Evolutionary conservation across 1,140 invertebrate species (phyloP), one percentile per base, ranked within the genome.

Genomic region (Penaeus indicus): DNA sequence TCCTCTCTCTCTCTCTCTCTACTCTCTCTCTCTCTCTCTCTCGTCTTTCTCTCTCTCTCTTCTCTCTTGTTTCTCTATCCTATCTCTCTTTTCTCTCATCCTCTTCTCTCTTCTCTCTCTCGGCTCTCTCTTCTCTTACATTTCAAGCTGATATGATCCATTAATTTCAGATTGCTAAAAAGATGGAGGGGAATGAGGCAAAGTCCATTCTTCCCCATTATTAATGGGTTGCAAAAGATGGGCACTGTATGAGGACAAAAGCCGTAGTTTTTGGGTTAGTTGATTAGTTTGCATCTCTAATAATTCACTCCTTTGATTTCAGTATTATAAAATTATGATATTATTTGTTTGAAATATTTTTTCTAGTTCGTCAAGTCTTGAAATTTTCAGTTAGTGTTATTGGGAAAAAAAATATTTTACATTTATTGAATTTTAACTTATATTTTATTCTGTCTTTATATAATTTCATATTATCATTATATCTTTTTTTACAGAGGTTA

Each of bases 241-340:
- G 91, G 96, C 97, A 19, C 92, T 99, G 0, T 98, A 98, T 94
- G 97, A 98, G n/a, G 95, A 98, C 97, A 0, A 98, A 97, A 95
- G 95, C 96, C 69, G 97, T 98, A 90, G 89, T 86, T 11, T 61
- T 25, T 67, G 8, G 21, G 54, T 21, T 47, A 38, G 1, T 54
- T 64, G 10, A 4, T 21, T 8, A 32, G 3, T 54, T 25, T n/a
- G n/a, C 60, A 25, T 25, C 25, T 60, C 8, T n/a, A 61, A 7
- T n/a, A n/a, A 19, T 25, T 78, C 25, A 78, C 8, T 16, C 0
- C 38, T 27, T n/a, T 18, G 2, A 22, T 7, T 0, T 78, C 0
- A 78, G 25, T 16, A 42, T 22, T 27, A 42, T 16, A 78, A 32
- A 78, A 10, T 78, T 2, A 42, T 10, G 32, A 54, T 54, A 13